phyloP scores from a whole-genome alignment of 2,888 invertebrate species.

The Muschampia plurimacula region DNA sequence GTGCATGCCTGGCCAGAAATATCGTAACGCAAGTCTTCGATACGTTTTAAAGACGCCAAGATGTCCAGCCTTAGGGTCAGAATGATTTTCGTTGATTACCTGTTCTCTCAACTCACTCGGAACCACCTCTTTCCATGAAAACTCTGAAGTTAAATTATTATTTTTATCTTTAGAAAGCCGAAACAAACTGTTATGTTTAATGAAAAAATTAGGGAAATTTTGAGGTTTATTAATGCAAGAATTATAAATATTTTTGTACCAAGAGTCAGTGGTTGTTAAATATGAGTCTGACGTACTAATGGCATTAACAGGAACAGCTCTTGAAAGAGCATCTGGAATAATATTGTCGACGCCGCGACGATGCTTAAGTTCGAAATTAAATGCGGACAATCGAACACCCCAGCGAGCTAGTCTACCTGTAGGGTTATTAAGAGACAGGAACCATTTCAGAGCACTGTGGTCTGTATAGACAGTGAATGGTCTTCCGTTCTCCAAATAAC shows the following conservation, averaged over 20 bases:
- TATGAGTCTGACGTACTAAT: neutral
- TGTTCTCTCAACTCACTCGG: no score
- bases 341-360: conserved; percentile 47
- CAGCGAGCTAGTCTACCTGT: conserved; percentile 49
- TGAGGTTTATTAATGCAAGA: neutral
- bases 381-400: conserved; percentile 46
- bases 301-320: conserved; percentile 25
- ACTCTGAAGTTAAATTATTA: no score
- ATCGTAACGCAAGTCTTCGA: conserved; percentile 39
- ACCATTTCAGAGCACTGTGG: conserved; percentile 49
- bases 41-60: conserved; percentile 48
- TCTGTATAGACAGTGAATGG: conserved; percentile 48
- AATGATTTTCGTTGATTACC: neutral
- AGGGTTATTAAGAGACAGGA: conserved; percentile 45
- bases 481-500: conserved; percentile 49
- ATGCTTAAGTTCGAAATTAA: conserved; percentile 47
- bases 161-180: no score
- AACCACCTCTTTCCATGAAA: no score
- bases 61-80: conserved; percentile 33
- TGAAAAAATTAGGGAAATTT: no score
- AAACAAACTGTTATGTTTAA: no score
- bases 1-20: conserved; percentile 42
- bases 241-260: neutral
- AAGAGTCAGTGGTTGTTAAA: neutral
- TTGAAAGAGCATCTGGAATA: conserved; percentile 46